Conservation (phyloP, 2,113 vertebrate species). For the Actenoides lindsayi region DNA sequence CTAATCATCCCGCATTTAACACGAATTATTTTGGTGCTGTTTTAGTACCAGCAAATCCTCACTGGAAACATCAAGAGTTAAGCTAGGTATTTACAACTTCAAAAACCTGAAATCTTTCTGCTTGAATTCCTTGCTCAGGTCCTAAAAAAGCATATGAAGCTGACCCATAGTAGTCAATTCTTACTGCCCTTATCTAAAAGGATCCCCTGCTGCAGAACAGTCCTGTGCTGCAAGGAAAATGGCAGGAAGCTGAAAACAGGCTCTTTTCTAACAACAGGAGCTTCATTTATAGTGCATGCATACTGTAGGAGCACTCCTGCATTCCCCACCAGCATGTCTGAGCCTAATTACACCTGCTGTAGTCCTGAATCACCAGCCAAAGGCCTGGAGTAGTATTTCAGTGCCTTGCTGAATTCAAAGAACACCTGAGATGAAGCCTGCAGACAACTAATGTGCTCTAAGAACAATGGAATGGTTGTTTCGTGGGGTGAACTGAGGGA, state of each 20-base stretch:
- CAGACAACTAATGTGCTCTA: constrained; percentile 30
- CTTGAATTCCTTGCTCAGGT: background rate
- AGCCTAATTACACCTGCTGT: constrained; percentile 49
- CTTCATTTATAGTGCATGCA: background rate
- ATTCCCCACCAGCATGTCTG: constrained; percentile 45
- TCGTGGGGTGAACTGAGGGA: background rate
- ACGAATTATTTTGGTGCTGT: background rate
- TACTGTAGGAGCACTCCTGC: background rate
- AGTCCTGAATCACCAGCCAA: constrained; percentile 28
- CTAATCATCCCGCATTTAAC: background rate
- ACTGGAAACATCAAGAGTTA: constrained; percentile 2
- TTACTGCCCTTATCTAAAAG: constrained; percentile 24
- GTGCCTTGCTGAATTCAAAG: constrained; percentile 38
- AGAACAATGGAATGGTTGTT: background rate
- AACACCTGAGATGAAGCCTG: constrained; percentile 27
- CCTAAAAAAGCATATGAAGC: background rate
- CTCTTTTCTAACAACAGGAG: constrained; percentile 41
- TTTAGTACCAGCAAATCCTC: background rate
- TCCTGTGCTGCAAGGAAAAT: background rate
- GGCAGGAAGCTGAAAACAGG: constrained; percentile 34
- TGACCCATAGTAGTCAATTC: background rate
- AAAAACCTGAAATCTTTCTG: background rate
- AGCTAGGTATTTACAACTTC: background rate
- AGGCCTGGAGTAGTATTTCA: constrained; percentile 20
- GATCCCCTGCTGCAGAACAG: constrained; percentile 30